These are phyloP conservation scores for Triplophysa siluroides DNA, from an alignment of 2,113 vertebrate genomes.

Conservation along the genomic window DNA sequence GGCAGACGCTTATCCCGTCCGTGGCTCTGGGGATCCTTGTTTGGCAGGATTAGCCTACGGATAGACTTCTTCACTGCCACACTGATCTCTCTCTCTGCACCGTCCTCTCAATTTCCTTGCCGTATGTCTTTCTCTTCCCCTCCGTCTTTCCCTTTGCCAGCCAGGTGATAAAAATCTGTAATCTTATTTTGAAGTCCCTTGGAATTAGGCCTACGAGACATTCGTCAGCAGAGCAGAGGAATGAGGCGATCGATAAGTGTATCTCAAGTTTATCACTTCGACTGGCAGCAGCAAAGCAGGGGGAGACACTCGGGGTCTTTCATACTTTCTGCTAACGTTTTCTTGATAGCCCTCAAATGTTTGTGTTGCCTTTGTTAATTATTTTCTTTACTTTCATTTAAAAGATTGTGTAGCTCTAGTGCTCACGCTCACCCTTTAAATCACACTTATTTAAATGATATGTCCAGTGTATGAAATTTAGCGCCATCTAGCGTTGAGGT, in stretches of 20 bases:
- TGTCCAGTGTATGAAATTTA: no score
- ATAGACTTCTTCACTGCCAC: constrained; percentile 56
- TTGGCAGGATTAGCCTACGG: constrained; percentile 58
- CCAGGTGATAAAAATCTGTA: constrained; percentile 76
- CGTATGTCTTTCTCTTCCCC: constrained; percentile 28
- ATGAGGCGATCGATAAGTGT: constrained; percentile 67
- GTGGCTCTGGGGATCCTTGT: constrained; percentile 50
- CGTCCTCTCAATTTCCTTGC: constrained; percentile 53
- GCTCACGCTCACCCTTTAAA: no score
- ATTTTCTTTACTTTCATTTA: constrained; percentile 5
- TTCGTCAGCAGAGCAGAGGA: constrained; percentile 72
- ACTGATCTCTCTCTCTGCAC: constrained; percentile 27
- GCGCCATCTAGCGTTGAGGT: no score
- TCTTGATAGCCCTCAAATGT: constrained; percentile 45
- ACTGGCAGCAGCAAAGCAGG: constrained; percentile 47
- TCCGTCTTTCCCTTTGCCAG: constrained; percentile 54
- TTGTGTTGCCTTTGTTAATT: constrained; percentile 23
- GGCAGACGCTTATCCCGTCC: not conserved
- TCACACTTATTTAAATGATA: no score
- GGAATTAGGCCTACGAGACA: constrained; percentile 76
- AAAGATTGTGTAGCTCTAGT: not conserved
- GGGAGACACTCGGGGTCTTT: constrained; percentile 39
- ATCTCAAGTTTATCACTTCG: constrained; percentile 66
- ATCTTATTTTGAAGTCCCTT: constrained; percentile 74
- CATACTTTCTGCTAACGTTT: constrained; percentile 29